phyloP scores from a whole-genome alignment of 2,113 vertebrate genomes.

The Vulpes vulpes region DNA sequence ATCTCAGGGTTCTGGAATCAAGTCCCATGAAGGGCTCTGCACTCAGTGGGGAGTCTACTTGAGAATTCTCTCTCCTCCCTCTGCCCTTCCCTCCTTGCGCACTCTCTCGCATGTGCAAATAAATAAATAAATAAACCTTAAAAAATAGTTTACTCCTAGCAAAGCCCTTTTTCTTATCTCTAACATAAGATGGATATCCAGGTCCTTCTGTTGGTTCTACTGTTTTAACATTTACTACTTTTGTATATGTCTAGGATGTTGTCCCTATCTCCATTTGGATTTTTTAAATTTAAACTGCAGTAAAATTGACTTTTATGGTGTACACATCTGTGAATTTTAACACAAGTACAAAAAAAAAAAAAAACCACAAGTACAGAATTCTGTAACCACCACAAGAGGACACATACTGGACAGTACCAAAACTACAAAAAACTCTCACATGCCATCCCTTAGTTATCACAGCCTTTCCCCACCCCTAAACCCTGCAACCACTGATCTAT shows the following conservation, averaged over 20 bases:
- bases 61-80: background rate
- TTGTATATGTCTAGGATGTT: background rate
- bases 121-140: background rate
- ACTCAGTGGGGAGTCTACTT: background rate
- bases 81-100: background rate
- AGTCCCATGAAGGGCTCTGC: background rate
- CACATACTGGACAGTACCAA: background rate
- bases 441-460: background rate
- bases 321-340: background rate
- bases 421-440: background rate
- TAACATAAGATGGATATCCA: background rate
- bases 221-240: background rate
- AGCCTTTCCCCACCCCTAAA: background rate
- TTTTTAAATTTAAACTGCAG: background rate
- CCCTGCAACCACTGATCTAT: background rate
- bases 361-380: background rate
- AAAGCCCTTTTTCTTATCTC: background rate
- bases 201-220: background rate
- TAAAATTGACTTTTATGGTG: background rate
- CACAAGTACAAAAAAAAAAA: background rate
- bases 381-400: background rate
- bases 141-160: background rate
- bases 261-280: background rate
- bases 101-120: background rate
- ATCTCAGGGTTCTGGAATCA: background rate